Base-by-base conservation (phyloP, 2,797 vertebrate genomes). In the Galago senegalensis region DNA sequence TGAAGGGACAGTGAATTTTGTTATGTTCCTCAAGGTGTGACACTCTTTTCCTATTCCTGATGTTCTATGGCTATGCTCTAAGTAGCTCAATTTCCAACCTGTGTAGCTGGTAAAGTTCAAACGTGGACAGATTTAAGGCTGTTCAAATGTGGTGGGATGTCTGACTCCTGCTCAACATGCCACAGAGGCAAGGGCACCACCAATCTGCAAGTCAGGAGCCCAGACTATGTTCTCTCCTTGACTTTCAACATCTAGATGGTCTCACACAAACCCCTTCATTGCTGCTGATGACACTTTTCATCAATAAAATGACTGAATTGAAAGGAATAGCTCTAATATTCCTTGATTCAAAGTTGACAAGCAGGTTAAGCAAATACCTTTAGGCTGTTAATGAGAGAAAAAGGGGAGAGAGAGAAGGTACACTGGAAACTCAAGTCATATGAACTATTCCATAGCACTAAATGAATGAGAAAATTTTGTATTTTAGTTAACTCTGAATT, bases 261-360 rank as follows among this genome's bases (percentile, higher is more conserved):
- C 46, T 85, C 92, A 34, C 21, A 46, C 46, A 88, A 88, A 49
- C 16, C 37, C 9, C 69, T 75, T 91, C 37, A 3, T 13, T 82
- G 11, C 27, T 49, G 5, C 9, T 2, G 21, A 61, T 40, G 25
- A 37, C 23, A 77, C 7, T 93, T 76, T 80, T 61, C 70, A 77
- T 69, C n/a, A 87, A 46, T n/a, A 87, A 94, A 95, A 96, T 67
- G 25, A 77, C 23, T 87, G 23, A 82, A 29, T 46, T 86, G 58
- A 89, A 85, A 91, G 49, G 1, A 67, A 63, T 18, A 80, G 2
- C 7, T 84, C 73, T 85, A 87, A 43, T 25, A 58, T 49, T 88
- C 5, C n/a, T 93, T 94, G 61, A 91, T 43, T 70, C 20, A 6
- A n/a, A 73, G 23, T 81, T 40, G 80, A 84, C 53, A 81, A 97